These are phyloP conservation scores for Enteromius treurensis DNA, from an alignment of 2,797 vertebrate species.

Conservation along the genomic window DNA sequence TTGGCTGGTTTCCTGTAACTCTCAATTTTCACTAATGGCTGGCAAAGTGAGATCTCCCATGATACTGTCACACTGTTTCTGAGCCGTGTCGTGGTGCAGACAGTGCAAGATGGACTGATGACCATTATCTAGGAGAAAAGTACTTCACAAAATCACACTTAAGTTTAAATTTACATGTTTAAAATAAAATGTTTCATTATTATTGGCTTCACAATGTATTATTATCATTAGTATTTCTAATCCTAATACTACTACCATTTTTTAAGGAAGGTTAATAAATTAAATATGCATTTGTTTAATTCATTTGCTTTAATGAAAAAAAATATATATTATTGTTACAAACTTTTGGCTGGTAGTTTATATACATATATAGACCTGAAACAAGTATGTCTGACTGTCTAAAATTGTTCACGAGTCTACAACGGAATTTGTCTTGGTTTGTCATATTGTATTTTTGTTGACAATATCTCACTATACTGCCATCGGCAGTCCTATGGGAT, in stretches of 20 bases:
- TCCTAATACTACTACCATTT: too few species aligned
- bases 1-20: constrained; percentile 46
- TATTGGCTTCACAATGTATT: not conserved
- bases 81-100: constrained; percentile 4
- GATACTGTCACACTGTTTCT: constrained; percentile 27
- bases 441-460: constrained; percentile 18
- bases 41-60: constrained; percentile 46
- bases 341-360: not conserved
- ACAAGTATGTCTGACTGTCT: not conserved
- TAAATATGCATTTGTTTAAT: too few species aligned
- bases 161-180: not conserved
- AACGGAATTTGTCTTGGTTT: constrained; percentile 5
- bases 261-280: too few species aligned
- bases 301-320: not conserved
- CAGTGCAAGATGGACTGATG: constrained; percentile 9
- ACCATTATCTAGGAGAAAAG: not conserved
- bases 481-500: constrained; percentile 34
- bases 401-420: not conserved
- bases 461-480: constrained; percentile 25
- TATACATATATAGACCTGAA: not conserved
- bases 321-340: not conserved
- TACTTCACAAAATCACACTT: not conserved
- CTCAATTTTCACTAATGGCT: constrained; percentile 44
- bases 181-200: not conserved
- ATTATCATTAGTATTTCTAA: too few species aligned